Evolutionary conservation across 92 coral and sea anemone species (phyloP), one percentile per base, ranked within the genome.

Genomic region (Blastomussa wellsi): DNA sequence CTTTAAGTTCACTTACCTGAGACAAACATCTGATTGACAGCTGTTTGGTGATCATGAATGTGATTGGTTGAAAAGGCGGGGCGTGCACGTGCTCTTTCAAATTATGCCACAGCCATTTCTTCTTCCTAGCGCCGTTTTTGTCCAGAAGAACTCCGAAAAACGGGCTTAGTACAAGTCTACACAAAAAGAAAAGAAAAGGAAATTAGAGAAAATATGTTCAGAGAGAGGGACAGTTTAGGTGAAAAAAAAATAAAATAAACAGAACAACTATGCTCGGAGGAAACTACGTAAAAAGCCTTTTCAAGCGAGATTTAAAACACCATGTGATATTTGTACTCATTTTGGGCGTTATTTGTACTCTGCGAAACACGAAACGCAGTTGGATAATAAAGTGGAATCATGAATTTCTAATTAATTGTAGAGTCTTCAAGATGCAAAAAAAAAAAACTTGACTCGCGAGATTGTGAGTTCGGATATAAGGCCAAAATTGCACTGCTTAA

Each of bases 51-150:
- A 95, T 82, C 83, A 90, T 89, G 83, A 96, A 96, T n/a, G 99
- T 96, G 91, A 96, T 91, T 60, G 99, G 99, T 76, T 96, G 99
- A 74, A 94, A 96, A 35, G 99, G 99, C 24, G 99, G 99, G 1
- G 99, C 99, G 74, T 96, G 99, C 11, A 96, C 99, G 83, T 96
- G 98, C 11, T 84, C 90, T 70, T 89, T 92, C 42, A 67, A 53
- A 65, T 95, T 94, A 69, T 96, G 94, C 99, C 99, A 96, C 14
- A 91, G 87, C 99, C 99, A 96, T 67, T 88, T 94, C 90, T 96
- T 96, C 89, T 81, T 96, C 69, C 90, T 85, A n/a, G 92, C 90
- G 7, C 99, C 99, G 67, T 68, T 78, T 48, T 71, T 88, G 73
- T 96, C 99, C 72, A 96, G 92, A 12, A 94, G 87, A 42, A 93